Conservation (phyloP, 2,888 invertebrate species). For the Drosophila subsilvestris region DNA sequence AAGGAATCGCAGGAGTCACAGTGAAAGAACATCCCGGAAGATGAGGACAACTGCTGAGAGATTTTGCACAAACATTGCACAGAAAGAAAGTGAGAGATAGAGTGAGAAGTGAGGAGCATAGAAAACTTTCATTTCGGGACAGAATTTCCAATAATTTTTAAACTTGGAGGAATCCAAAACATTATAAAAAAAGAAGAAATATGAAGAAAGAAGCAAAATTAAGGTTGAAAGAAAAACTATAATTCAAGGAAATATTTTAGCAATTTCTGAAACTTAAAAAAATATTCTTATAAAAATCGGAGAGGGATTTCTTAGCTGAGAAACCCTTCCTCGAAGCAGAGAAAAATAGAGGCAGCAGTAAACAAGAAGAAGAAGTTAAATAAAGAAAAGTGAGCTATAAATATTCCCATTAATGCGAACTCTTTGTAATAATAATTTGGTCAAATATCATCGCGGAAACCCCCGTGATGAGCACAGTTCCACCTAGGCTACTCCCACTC, state of each 20-base stretch:
- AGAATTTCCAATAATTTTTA: conserved; percentile 52
- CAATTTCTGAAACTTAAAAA: too few relatives aligned
- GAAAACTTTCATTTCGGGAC: background rate
- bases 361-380: too few relatives aligned
- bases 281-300: too few relatives aligned
- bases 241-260: too few relatives aligned
- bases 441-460: conserved; percentile 17
- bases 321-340: too few relatives aligned
- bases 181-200: too few relatives aligned
- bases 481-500: background rate
- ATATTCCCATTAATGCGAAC: conserved; percentile 26
- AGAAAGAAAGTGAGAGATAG: conserved; percentile 12
- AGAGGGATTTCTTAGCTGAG: too few relatives aligned
- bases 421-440: conserved; percentile 30
- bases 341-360: too few relatives aligned
- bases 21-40: background rate
- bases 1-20: background rate
- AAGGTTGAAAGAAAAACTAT: too few relatives aligned
- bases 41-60: background rate
- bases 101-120: too few relatives aligned
- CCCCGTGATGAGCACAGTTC: conserved; percentile 12
- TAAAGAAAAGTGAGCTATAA: conserved; percentile 24
- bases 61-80: conserved; percentile 59
- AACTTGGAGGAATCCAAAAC: background rate
- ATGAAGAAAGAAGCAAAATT: too few relatives aligned